phyloP scores from a whole-genome alignment of 2,888 invertebrate species.

The Siphlonurus alternatus region DNA sequence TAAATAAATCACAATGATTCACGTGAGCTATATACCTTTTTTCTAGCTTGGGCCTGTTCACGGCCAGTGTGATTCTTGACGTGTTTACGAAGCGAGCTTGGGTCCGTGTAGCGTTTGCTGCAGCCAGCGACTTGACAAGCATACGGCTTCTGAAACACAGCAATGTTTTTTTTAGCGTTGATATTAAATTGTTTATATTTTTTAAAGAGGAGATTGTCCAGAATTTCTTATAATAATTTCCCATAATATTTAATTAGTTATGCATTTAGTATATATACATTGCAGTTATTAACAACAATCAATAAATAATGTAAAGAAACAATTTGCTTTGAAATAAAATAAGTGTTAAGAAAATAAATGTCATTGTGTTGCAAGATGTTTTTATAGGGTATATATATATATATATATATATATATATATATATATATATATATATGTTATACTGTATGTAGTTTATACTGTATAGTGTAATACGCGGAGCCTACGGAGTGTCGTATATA shows the following conservation, averaged over 20 bases:
- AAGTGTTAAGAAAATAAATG: too few relatives aligned
- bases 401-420: neutral
- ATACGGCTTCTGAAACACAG: conserved; percentile 72
- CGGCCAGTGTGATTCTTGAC: conserved; percentile 56
- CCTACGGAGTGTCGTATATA: neutral
- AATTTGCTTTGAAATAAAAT: too few relatives aligned
- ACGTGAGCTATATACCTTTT: conserved; percentile 14
- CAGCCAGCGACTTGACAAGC: conserved; percentile 78
- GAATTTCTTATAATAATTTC: neutral
- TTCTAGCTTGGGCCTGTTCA: conserved; percentile 14
- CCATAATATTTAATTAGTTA: neutral
- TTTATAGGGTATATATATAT: neutral
- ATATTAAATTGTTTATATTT: neutral
- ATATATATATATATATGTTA: neutral
- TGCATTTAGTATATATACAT: too few relatives aligned
- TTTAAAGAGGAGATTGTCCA: too few relatives aligned
- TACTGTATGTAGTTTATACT: too few relatives aligned
- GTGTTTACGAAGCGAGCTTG: conserved; percentile 82
- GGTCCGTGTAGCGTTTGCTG: conserved; percentile 84
- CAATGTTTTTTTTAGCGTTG: conserved; percentile 6
- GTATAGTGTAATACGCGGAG: too few relatives aligned
- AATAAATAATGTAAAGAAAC: too few relatives aligned
- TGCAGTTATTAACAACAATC: too few relatives aligned
- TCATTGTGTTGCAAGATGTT: too few relatives aligned
- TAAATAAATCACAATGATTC: too few relatives aligned